Percentiles rank a stretch among this genome's conserved stretches.
These are phyloP conservation scores for Saccostrea echinata DNA, from an alignment of 1,140 invertebrate genomes.

Conservation along the genomic window DNA sequence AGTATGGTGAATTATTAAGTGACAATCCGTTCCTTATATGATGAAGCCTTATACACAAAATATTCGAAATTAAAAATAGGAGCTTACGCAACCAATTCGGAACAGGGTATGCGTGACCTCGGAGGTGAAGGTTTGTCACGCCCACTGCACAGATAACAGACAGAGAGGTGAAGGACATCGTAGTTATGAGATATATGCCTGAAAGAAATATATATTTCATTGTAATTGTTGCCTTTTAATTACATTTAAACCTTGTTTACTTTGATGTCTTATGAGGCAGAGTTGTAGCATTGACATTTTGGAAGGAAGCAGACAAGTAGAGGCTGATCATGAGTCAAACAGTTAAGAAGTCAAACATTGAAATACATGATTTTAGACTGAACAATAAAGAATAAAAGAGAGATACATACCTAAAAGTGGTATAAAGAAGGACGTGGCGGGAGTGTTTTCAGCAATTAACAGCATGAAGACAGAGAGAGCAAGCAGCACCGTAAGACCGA, in stretches of 20 bases:
- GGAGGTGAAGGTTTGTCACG: conserved; percentile 61
- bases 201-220: conserved; percentile 44
- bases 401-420: conserved; percentile 82
- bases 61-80: conserved; percentile 38
- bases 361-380: too few relatives aligned
- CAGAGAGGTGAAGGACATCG: conserved; percentile 79
- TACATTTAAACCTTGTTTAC: too few relatives aligned
- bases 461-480: conserved; percentile 84
- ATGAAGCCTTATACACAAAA: conserved; percentile 50
- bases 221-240: too few relatives aligned
- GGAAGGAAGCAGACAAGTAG: too few relatives aligned
- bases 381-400: neutral
- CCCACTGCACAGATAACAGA: conserved; percentile 80
- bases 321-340: too few relatives aligned
- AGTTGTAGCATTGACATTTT: too few relatives aligned
- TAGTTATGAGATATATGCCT: conserved; percentile 80
- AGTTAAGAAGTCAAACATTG: too few relatives aligned
- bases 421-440: conserved; percentile 84
- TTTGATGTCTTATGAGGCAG: too few relatives aligned
- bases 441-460: conserved; percentile 83
- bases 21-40: conserved; percentile 30
- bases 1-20: neutral
- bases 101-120: conserved; percentile 53
- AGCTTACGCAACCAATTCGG: conserved; percentile 52
- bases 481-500: conserved; percentile 83